Percentiles rank a stretch among this genome's conserved stretches.
phyloP scores from a whole-genome alignment of 2,888 invertebrate species.

The Ditylenchus weischeri region DNA sequence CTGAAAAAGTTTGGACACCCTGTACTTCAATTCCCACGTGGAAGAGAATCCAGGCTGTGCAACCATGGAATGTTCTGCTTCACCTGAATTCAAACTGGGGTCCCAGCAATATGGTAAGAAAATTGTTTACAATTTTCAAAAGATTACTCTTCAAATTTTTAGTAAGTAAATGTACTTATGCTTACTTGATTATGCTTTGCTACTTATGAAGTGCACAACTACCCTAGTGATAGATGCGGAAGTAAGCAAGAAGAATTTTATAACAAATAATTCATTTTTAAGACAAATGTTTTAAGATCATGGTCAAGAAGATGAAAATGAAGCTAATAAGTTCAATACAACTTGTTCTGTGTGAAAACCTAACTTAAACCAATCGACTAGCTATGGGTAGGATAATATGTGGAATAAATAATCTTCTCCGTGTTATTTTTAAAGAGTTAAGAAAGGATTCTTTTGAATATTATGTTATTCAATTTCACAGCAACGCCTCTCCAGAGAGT shows the following conservation, averaged over 20 bases:
- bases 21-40: not conserved
- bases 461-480: no score
- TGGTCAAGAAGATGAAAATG: not conserved
- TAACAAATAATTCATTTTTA: no score
- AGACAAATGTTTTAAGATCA: no score
- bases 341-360: not conserved
- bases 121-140: not conserved
- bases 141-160: not conserved
- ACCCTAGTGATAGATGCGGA: not conserved
- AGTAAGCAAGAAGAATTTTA: not conserved
- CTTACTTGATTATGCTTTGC: not conserved
- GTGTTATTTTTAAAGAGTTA: no score
- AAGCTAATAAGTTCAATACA: not conserved
- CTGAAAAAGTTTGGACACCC: no score
- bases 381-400: not conserved
- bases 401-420: no score
- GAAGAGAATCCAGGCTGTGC: conserved; percentile 1
- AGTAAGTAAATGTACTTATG: not conserved
- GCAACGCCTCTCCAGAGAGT: no score
- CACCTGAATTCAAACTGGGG: conserved; percentile 3
- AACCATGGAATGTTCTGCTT: not conserved
- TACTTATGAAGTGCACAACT: not conserved
- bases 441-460: no score
- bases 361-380: not conserved
- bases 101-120: not conserved